These are phyloP conservation scores for Forbesichthys agassizii DNA, from an alignment of 2,113 vertebrate genomes.

Conservation along the genomic window DNA sequence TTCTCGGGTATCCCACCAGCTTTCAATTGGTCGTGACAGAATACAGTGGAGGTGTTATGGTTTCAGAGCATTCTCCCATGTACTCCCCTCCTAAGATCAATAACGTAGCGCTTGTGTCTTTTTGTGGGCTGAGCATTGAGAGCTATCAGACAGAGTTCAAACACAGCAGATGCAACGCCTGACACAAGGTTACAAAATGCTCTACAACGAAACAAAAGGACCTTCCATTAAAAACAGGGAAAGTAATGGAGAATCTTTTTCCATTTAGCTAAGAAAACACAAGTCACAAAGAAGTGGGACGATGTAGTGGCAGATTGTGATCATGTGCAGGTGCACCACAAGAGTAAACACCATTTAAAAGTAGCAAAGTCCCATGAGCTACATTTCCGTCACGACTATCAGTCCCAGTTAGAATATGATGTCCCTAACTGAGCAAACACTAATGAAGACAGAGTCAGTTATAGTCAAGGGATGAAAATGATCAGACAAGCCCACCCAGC, in stretches of 20 bases:
- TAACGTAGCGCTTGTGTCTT: constrained; percentile 7
- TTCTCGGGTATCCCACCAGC: too few relatives aligned
- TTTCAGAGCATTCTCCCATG: constrained; percentile 14
- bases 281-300: neutral
- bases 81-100: constrained; percentile 28
- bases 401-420: neutral
- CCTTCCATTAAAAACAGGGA: neutral
- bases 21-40: too few relatives aligned
- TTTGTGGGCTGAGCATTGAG: constrained; percentile 7
- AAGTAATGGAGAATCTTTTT: neutral
- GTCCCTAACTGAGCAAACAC: constrained; percentile 9
- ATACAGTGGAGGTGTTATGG: neutral
- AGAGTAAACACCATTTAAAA: neutral
- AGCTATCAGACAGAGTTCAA: neutral
- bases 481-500: constrained; percentile 35
- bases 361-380: constrained; percentile 6
- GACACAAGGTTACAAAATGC: neutral
- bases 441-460: constrained; percentile 35
- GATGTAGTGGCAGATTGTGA: neutral
- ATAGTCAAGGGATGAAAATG: constrained; percentile 17
- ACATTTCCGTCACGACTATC: constrained; percentile 3
- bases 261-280: neutral
- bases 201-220: too few relatives aligned
- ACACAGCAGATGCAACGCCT: too few relatives aligned
- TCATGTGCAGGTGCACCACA: constrained; percentile 6